These are phyloP conservation scores for Lagorchestes hirsutus DNA, from an alignment of 2,797 vertebrate genomes.

Conservation along the genomic window DNA sequence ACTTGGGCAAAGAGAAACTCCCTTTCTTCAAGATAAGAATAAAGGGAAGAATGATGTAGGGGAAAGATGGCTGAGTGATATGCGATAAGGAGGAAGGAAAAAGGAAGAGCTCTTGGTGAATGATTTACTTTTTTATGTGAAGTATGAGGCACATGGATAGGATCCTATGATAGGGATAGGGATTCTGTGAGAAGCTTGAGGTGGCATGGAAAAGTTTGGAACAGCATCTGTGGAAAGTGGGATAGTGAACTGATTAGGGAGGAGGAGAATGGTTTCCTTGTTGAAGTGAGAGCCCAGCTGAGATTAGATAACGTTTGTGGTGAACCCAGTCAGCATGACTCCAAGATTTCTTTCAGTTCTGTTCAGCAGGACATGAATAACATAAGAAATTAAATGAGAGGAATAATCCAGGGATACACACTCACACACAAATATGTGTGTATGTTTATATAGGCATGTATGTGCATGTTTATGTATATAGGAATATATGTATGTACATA, in stretches of 20 bases:
- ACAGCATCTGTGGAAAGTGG: neutral
- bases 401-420: neutral
- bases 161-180: no score
- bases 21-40: neutral
- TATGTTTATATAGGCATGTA: no score
- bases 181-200: neutral
- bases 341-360: neutral
- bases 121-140: neutral
- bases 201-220: neutral
- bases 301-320: neutral
- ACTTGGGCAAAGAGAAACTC: neutral
- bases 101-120: neutral
- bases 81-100: neutral
- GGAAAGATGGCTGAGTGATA: neutral
- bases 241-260: neutral
- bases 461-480: no score
- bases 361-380: neutral
- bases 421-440: neutral
- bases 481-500: no score
- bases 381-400: neutral
- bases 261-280: neutral
- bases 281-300: neutral
- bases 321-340: neutral
- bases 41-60: neutral
- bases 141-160: neutral